Percentiles rank a stretch among this genome's conserved stretches.
phyloP scores from a whole-genome alignment of 2,888 invertebrate genomes.

The Ichneumoninae sp. region DNA sequence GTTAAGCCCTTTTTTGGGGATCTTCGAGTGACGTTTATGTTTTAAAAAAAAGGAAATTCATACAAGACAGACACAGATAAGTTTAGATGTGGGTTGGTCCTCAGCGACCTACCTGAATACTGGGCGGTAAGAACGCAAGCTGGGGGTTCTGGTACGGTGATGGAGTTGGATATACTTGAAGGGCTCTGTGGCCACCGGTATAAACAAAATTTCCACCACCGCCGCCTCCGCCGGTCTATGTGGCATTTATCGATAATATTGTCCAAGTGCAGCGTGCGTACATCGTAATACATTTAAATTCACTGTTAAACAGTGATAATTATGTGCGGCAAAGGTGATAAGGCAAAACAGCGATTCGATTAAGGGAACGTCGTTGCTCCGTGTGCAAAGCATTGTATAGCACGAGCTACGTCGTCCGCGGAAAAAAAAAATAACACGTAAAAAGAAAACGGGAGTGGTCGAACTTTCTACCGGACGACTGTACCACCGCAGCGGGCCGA shows the following conservation, averaged over 20 bases:
- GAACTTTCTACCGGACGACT: background rate
- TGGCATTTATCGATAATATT: conserved; percentile 66
- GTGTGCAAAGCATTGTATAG: conserved; percentile 33
- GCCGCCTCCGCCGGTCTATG: conserved; percentile 80
- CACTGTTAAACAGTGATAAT: conserved; percentile 26
- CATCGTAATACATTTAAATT: conserved; percentile 51
- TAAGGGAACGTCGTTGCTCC: conserved; percentile 21
- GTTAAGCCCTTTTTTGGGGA: background rate
- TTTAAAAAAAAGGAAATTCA: background rate
- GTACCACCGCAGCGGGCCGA: background rate
- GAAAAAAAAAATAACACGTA: background rate
- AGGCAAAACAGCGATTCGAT: conserved; percentile 28
- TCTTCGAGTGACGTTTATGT: background rate
- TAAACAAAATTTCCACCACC: conserved; percentile 81
- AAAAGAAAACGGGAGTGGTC: background rate
- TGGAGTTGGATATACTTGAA: conserved; percentile 83
- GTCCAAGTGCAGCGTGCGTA: conserved; percentile 82
- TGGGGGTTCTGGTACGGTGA: conserved; percentile 83
- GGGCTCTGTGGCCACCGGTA: conserved; percentile 82
- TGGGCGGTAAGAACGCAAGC: conserved; percentile 83
- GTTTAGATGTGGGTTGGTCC: conserved; percentile 17
- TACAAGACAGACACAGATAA: conserved; percentile 15
- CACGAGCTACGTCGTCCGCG: conserved; percentile 41
- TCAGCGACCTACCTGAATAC: conserved; percentile 79
- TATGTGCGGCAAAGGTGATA: conserved; percentile 47